These are phyloP conservation scores for Neogale vison DNA, from an alignment of 2,113 vertebrate genomes.

Conservation along the genomic window DNA sequence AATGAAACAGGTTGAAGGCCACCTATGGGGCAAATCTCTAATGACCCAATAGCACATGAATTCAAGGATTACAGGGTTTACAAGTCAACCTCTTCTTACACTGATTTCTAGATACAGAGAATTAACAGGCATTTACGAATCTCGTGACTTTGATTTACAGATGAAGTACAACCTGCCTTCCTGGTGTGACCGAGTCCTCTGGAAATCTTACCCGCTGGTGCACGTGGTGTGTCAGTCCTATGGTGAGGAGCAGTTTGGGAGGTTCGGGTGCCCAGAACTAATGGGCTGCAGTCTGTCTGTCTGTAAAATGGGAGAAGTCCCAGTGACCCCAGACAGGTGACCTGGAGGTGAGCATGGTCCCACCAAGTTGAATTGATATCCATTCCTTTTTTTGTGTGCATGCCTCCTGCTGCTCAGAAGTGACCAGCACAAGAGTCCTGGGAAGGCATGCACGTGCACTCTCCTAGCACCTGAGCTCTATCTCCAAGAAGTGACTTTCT, in stretches of 20 bases:
- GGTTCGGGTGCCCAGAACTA: rapidly evolving
- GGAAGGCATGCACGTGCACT: background rate
- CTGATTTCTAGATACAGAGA: background rate
- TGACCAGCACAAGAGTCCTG: background rate
- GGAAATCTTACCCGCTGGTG: conserved; percentile 96
- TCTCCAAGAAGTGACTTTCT: background rate
- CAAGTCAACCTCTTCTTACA: conserved; percentile 46
- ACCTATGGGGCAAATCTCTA: background rate
- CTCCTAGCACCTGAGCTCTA: background rate
- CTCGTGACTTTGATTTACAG: conserved; percentile 83
- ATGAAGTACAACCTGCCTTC: conserved; percentile 98
- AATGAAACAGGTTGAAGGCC: background rate
- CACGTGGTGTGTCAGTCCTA: conserved; percentile 97
- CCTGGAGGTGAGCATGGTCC: background rate
- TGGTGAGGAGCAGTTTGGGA: conserved; percentile 85
- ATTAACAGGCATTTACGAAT: background rate
- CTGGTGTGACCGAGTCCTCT: conserved; percentile 98
- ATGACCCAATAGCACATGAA: background rate
- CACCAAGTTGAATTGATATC: background rate
- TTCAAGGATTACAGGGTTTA: background rate
- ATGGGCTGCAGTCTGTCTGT: background rate
- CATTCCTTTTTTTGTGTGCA: background rate
- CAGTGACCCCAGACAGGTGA: background rate
- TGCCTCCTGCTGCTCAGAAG: background rate
- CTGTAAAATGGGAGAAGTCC: background rate